Conservation (phyloP, 2,113 vertebrate species). For the Pollimyrus isidori region DNA sequence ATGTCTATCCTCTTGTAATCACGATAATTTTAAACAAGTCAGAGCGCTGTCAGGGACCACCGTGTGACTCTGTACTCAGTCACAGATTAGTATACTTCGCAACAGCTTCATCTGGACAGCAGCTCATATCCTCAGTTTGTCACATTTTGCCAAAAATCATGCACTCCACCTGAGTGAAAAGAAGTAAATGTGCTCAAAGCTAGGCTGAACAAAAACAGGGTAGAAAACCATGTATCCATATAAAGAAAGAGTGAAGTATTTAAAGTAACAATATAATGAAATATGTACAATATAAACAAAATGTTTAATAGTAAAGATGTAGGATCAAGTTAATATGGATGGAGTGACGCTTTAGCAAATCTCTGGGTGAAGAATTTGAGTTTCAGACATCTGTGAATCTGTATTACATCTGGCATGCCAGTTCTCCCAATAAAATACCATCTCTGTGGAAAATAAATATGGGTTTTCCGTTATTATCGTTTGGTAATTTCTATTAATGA, state of each 20-base stretch:
- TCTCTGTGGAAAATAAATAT: conserved; percentile 55
- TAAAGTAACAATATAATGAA: background rate
- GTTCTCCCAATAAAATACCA: conserved; percentile 39
- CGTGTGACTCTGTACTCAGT: background rate
- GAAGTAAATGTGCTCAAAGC: background rate
- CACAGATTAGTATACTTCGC: background rate
- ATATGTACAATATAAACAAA: background rate
- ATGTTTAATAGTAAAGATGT: background rate
- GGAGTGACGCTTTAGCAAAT: background rate
- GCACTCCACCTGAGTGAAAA: background rate
- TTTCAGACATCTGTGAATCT: background rate
- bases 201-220: background rate
- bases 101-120: background rate
- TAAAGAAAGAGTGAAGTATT: background rate
- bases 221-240: background rate
- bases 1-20: background rate
- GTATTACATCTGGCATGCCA: background rate
- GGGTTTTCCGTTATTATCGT: conserved; percentile 59
- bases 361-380: background rate
- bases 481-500: conserved; percentile 58
- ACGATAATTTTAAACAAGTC: background rate
- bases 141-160: background rate
- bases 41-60: background rate
- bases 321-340: background rate
- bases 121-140: background rate